These are phyloP conservation scores for Stomatorhinus ivindoensis DNA, from an alignment of 2,113 vertebrate genomes.

Conservation along the genomic window DNA sequence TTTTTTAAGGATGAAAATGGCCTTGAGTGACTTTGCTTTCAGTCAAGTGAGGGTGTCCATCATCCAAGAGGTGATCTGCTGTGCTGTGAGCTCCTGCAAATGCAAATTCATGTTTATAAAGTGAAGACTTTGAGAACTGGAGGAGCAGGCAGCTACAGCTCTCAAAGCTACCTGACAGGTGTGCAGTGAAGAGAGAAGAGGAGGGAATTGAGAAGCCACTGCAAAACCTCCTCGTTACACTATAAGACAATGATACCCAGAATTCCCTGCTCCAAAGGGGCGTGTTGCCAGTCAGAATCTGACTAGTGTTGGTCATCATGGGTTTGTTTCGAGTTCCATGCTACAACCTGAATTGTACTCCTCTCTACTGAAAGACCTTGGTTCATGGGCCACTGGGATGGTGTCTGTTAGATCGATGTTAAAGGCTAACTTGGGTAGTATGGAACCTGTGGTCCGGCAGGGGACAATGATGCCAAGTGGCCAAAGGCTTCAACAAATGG, in stretches of 20 bases:
- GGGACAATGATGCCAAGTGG: not conserved
- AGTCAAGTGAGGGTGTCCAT: not conserved
- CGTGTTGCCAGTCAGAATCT: not conserved
- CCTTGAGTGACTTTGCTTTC: not conserved
- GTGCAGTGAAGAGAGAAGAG: not conserved
- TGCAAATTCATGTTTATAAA: not conserved
- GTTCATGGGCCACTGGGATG: not conserved
- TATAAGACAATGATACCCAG: not conserved
- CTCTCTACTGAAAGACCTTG: not conserved
- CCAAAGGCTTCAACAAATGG: not conserved
- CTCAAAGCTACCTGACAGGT: not conserved
- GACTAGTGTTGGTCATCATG: not conserved
- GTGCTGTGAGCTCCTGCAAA: not conserved
- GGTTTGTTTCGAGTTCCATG: not conserved
- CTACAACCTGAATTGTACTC: not conserved
- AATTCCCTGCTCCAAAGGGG: not conserved
- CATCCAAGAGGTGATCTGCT: not conserved
- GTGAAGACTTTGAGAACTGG: not conserved
- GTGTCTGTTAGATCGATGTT: not conserved
- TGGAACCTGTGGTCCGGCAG: not conserved
- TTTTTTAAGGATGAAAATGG: not conserved
- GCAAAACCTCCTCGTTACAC: not conserved
- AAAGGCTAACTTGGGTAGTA: not conserved
- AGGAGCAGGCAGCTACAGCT: not conserved
- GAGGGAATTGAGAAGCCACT: not conserved